A percentile compares a stretch with the other conserved stretches of the same genome.
phyloP scores from a whole-genome alignment of 2,113 vertebrate genomes.

The Zootoca vivipara region DNA sequence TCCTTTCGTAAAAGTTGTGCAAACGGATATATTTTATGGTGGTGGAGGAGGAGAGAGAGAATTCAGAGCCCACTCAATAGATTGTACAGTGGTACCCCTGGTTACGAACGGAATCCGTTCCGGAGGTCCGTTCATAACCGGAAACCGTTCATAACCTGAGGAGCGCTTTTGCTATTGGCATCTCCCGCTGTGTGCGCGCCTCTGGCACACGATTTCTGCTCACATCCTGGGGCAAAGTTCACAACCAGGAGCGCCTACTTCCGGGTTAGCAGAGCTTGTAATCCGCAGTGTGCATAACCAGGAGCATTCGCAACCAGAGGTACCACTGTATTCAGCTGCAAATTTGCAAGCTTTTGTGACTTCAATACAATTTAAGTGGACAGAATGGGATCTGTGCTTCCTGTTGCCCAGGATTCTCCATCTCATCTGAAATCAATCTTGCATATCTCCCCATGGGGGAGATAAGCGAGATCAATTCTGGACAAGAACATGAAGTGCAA shows the following conservation, averaged over 20 bases:
- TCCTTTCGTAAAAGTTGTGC: not conserved
- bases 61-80: not conserved
- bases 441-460: not conserved
- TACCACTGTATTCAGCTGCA: not conserved
- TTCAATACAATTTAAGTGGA: not conserved
- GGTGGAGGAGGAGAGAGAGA: not conserved
- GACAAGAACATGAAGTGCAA: not conserved
- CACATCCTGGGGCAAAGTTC: no score
- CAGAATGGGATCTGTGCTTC: not conserved
- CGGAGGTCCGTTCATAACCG: no score
- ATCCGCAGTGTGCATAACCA: no score
- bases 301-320: no score
- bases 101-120: no score
- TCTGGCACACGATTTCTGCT: no score
- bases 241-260: no score
- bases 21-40: not conserved
- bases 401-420: not conserved
- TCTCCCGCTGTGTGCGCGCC: no score
- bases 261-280: no score
- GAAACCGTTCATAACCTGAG: no score
- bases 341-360: not conserved
- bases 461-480: not conserved
- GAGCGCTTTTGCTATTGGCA: no score
- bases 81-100: not conserved
- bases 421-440: slow-evolving; percentile 18